These are phyloP conservation scores for Carollia perspicillata DNA, from an alignment of 2,113 vertebrate species.

Conservation along the genomic window DNA sequence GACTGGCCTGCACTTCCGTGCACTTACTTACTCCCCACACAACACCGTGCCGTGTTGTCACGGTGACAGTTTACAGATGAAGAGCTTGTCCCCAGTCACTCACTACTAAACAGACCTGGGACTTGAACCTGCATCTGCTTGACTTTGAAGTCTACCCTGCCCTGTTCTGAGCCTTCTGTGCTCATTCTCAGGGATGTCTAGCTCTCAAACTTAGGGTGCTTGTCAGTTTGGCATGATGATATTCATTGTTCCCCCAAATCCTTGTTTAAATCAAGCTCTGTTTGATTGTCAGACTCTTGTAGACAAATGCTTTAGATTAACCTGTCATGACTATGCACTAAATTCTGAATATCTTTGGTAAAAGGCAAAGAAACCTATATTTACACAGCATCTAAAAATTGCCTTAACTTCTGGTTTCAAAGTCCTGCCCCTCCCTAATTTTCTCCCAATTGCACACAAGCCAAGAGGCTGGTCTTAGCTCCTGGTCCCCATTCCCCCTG, in stretches of 20 bases:
- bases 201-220: neutral
- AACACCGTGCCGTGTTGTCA: neutral
- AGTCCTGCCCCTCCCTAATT: neutral
- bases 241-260: neutral
- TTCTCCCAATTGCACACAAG: slow-evolving; percentile 1
- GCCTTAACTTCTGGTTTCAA: neutral
- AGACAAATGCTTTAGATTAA: neutral
- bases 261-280: neutral
- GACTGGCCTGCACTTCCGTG: neutral
- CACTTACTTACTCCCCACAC: neutral
- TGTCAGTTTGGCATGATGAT: neutral
- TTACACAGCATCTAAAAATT: slow-evolving; percentile 23
- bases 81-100: neutral
- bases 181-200: neutral
- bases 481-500: neutral
- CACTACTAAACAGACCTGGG: neutral
- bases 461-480: neutral
- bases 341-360: slow-evolving; percentile 4
- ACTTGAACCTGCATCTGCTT: neutral
- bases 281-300: neutral
- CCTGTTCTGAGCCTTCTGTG: neutral
- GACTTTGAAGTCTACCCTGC: neutral
- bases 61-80: neutral
- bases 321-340: neutral
- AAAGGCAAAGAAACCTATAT: neutral